These are phyloP conservation scores for Chinchilla lanigera DNA, from an alignment of 2,113 vertebrate genomes.

Conservation along the genomic window DNA sequence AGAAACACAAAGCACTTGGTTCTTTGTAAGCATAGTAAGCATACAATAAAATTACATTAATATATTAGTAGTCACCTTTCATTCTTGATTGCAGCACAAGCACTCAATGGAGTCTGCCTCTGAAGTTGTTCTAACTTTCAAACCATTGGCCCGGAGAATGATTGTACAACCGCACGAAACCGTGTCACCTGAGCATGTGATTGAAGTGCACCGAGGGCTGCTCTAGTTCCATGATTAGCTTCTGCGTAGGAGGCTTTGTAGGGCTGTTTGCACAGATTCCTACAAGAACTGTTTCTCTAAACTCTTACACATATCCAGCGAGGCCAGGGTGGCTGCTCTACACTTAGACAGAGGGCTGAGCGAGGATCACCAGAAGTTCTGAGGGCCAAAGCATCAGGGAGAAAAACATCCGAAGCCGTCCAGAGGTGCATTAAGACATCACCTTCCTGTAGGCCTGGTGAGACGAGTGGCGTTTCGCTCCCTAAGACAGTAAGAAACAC, in stretches of 20 bases:
- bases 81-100: neutral
- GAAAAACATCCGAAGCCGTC: neutral
- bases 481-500: neutral
- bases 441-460: neutral
- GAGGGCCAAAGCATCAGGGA: neutral
- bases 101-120: neutral
- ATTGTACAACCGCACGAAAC: neutral
- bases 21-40: neutral
- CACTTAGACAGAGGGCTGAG: neutral
- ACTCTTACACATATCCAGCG: neutral
- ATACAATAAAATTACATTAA: neutral
- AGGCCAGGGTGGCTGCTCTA: neutral
- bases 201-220: neutral
- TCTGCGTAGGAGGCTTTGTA: neutral
- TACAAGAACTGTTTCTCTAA: neutral
- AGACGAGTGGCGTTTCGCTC: neutral
- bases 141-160: neutral
- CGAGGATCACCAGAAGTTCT: neutral
- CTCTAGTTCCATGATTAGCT: neutral
- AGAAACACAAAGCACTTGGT: neutral
- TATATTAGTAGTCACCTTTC: neutral
- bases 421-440: neutral
- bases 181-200: neutral
- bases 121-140: neutral
- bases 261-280: neutral